Evolutionary conservation across 2,797 vertebrate genomes (phyloP).

Genomic region (Esox masquinongy): DNA sequence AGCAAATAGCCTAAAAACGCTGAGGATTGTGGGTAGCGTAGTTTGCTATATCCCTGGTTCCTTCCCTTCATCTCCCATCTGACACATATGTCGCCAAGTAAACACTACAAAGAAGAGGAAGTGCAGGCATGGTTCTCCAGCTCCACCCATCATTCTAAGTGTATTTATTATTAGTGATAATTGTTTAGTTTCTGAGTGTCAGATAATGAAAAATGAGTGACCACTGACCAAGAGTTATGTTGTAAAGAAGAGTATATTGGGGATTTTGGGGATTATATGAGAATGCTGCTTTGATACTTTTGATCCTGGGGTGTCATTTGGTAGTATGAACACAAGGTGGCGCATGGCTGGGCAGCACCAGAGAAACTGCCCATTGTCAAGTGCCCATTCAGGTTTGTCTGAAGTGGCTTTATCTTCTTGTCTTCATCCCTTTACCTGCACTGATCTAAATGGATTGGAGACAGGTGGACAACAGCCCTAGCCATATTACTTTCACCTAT

Average conservation of each 20-base stretch:
- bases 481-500: not conserved
- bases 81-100: no score
- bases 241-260: constrained; percentile 36
- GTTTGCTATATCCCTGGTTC: no score
- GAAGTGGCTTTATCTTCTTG: not conserved
- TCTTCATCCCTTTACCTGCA: not conserved
- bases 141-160: constrained; percentile 14
- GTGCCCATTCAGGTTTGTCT: not conserved
- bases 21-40: not conserved
- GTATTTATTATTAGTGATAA: constrained; percentile 60
- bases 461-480: not conserved
- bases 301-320: constrained; percentile 38
- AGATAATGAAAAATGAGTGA: constrained; percentile 44
- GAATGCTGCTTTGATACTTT: constrained; percentile 60
- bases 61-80: no score
- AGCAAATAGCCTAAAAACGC: no score
- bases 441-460: not conserved
- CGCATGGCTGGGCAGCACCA: constrained; percentile 47
- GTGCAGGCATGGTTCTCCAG: constrained; percentile 10
- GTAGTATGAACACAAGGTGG: constrained; percentile 45
- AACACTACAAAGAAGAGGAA: not conserved
- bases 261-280: constrained; percentile 33
- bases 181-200: constrained; percentile 49
- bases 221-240: constrained; percentile 25
- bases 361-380: no score